Base-by-base conservation (phyloP, 2,113 vertebrate species). In the Spea multiplicata region DNA sequence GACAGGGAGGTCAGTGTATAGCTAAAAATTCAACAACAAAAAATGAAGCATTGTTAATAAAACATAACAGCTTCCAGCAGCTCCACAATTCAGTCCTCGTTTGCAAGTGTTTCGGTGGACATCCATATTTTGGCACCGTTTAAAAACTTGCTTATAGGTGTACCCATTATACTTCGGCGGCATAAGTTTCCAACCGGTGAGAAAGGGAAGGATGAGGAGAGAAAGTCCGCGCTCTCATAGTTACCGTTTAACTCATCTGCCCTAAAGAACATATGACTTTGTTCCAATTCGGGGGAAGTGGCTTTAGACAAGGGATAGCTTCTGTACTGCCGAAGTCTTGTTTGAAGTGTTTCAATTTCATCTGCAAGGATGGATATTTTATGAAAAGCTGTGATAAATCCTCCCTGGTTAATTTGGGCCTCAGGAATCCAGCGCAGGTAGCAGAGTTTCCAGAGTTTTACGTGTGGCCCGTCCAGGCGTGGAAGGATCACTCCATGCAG, bases 351-450 rank as follows among this genome's bases (percentile, higher is more conserved):
- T 68, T 98, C 95, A 2, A 99, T 95, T 76, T 99, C 95, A 0
- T 98, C 95, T 0, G 92, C 95, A 86, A 99, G 89, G 66, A 95
- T 49, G 0, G 95, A 99, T 12, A 95, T 89, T 82, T 90, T 93
- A 84, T 95, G 95, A 81, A 95, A 97, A 67, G 93, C 85, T 0
- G 93, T 92, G 86, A 95, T 89, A 84, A 88, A 84, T 74, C 97
- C 96, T 0, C 96, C 97, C 0, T 86, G 88, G 46, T 83, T 83
- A 81, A 99, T 98, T 90, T 96, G 96, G 3, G 93, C 92, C 86
- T 99, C 97, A 0, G 97, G 96, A 16, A 98, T 93, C 97, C 97
- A 99, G 83, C 97, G 97, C 67, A 99, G 91, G 85, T 98, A 99
- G 87, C 93, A 96, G 1, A 98, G 94, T 85, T 95, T 96, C 97